These are phyloP conservation scores for Anomalospiza imberbis DNA, from an alignment of 2,797 vertebrate species.

Conservation along the genomic window DNA sequence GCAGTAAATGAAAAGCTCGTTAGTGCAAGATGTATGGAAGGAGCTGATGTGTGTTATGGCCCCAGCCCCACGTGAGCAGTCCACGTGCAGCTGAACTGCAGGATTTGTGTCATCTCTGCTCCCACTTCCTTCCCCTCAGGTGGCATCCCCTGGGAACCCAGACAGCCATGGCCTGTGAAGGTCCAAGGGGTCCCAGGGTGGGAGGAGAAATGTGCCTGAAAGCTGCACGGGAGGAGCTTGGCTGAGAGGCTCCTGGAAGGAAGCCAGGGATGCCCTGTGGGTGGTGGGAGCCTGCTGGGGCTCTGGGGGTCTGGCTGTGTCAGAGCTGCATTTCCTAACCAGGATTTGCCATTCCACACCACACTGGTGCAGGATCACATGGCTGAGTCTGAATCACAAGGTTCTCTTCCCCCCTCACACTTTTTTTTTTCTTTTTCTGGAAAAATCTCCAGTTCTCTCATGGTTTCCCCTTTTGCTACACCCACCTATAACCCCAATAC, in stretches of 20 bases:
- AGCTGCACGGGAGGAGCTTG: not conserved
- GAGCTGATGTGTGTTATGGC: not conserved
- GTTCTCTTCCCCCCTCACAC: not conserved
- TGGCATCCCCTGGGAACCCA: not conserved
- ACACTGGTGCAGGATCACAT: rapidly evolving
- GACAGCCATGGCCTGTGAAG: not conserved
- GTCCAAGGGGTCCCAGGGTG: not conserved
- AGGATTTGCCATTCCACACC: not conserved
- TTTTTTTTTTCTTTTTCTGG: not conserved
- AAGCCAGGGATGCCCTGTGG: not conserved
- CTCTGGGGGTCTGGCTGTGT: not conserved
- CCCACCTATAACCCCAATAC: not conserved
- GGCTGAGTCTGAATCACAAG: not conserved
- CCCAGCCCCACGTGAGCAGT: not conserved
- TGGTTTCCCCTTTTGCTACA: not conserved
- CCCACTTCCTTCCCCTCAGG: not conserved
- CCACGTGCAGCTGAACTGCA: not conserved
- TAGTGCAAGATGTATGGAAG: not conserved
- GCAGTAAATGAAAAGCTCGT: not conserved
- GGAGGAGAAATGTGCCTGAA: not conserved
- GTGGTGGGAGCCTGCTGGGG: not conserved
- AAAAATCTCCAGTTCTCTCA: not conserved
- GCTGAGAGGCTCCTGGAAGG: not conserved
- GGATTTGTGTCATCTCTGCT: not conserved
- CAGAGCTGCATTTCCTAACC: not conserved